phyloP scores from a whole-genome alignment of 2,113 vertebrate species.

The Hylia prasina region DNA sequence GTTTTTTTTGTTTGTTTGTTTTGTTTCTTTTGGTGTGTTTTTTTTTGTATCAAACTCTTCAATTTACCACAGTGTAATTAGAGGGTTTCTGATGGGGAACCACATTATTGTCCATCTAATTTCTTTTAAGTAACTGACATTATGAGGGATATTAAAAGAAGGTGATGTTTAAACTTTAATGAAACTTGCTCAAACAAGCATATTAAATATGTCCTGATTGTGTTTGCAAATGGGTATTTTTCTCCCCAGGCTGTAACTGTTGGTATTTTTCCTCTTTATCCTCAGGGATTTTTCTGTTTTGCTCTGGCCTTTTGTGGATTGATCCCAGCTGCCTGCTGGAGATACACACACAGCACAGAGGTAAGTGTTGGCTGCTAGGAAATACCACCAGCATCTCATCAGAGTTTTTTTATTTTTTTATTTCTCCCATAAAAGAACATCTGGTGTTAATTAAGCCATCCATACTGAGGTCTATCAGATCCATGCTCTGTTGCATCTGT shows the following conservation, averaged over 20 bases:
- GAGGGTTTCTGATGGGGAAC: neutral
- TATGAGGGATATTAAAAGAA: neutral
- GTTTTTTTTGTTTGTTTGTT: too few species aligned
- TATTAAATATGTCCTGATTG: neutral
- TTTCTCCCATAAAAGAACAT: neutral
- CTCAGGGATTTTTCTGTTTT: conserved; percentile 73
- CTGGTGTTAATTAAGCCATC: neutral
- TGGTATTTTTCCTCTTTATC: neutral
- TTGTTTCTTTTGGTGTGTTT: too few species aligned
- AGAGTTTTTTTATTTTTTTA: neutral
- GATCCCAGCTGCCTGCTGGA: conserved; percentile 64
- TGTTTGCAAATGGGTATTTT: neutral
- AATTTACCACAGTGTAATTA: neutral
- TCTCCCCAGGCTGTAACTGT: neutral
- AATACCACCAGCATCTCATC: neutral
- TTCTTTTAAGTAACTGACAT: neutral
- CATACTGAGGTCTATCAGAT: neutral
- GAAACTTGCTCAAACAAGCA: neutral
- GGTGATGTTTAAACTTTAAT: neutral
- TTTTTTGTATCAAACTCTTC: neutral
- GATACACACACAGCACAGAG: conserved; percentile 34
- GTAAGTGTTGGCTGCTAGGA: conserved; percentile 50
- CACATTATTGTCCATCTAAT: neutral
- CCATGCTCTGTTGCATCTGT: neutral
- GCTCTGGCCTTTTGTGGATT: conserved; percentile 63